These are phyloP conservation scores for Theretra japonica DNA, from an alignment of 2,888 invertebrate genomes.

Conservation along the genomic window DNA sequence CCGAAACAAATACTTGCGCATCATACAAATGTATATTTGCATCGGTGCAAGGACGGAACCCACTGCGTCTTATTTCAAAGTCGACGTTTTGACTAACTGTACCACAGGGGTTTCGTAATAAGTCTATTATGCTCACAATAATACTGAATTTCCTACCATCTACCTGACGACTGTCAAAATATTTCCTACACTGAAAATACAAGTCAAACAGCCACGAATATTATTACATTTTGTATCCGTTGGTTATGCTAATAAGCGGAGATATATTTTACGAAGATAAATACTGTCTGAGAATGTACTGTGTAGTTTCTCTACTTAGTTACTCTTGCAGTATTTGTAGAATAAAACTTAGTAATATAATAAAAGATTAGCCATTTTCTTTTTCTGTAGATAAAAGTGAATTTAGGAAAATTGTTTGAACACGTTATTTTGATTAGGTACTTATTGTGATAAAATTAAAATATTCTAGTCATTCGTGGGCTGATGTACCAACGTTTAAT, in stretches of 20 bases:
- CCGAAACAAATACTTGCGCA: too few species aligned
- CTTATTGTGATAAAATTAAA: neutral
- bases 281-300: neutral
- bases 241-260: neutral
- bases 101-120: too few species aligned
- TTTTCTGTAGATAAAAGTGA: neutral
- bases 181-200: neutral
- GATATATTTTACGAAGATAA: neutral
- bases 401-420: neutral
- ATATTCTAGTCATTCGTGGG: too few species aligned
- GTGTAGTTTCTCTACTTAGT: neutral
- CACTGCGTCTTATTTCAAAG: too few species aligned
- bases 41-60: too few species aligned
- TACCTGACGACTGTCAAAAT: too few species aligned
- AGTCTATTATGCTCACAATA: too few species aligned
- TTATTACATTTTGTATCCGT: neutral
- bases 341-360: conserved; percentile 1
- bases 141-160: too few species aligned
- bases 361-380: neutral
- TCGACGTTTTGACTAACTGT: too few species aligned
- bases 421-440: neutral
- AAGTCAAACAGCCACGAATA: neutral
- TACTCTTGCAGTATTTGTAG: neutral
- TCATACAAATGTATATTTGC: too few species aligned
- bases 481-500: too few species aligned